Evolutionary conservation across 2,113 vertebrate species (phyloP).

Genomic region (Hydrolagus affinis): DNA sequence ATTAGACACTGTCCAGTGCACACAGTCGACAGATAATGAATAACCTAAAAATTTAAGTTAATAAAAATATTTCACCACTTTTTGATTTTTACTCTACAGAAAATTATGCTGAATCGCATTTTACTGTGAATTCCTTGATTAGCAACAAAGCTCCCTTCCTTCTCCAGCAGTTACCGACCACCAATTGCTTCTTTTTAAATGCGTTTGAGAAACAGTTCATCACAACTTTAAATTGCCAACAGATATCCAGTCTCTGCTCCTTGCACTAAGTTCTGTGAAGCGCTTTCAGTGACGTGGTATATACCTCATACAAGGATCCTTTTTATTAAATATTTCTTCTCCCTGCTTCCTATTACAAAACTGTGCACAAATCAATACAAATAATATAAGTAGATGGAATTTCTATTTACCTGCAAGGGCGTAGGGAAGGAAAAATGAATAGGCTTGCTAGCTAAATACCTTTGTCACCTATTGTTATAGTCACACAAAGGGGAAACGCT

Average conservation of each 20-base stretch:
- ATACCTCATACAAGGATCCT: too few relatives aligned
- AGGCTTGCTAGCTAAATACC: neutral
- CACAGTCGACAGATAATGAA: constrained; percentile 20
- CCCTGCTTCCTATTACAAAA: neutral
- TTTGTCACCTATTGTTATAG: neutral
- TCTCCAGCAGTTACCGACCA: neutral
- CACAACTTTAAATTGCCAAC: too few relatives aligned
- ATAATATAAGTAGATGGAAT: neutral
- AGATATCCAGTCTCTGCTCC: too few relatives aligned
- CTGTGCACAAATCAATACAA: neutral
- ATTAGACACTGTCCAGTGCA: constrained; percentile 27
- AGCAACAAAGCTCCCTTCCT: neutral
- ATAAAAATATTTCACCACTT: neutral
- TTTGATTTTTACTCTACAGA: neutral
- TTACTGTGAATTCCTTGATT: neutral
- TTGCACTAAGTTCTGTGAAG: too few relatives aligned
- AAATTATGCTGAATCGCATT: neutral
- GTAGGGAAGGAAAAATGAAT: too few relatives aligned
- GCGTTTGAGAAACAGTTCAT: too few relatives aligned
- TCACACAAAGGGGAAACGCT: neutral
- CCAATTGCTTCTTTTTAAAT: neutral
- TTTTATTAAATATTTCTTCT: neutral
- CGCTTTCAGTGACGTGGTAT: too few relatives aligned
- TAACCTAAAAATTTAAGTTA: constrained; percentile 10
- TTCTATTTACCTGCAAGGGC: too few relatives aligned